These are phyloP conservation scores for Pterocles gutturalis DNA, from an alignment of 2,113 vertebrate genomes.

Conservation along the genomic window DNA sequence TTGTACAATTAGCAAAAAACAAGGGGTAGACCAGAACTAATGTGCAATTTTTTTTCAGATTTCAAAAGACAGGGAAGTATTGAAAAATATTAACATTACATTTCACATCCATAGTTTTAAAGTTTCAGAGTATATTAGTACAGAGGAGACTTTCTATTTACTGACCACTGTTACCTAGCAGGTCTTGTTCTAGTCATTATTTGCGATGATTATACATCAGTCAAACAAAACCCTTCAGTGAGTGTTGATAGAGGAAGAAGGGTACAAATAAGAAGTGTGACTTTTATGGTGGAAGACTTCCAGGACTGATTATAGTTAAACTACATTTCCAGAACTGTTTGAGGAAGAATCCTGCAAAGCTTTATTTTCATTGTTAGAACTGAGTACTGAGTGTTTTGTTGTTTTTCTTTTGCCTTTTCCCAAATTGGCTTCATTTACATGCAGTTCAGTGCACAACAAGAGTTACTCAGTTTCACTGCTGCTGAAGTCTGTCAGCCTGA, in stretches of 20 bases:
- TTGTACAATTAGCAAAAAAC: not conserved
- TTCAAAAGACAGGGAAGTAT: not conserved
- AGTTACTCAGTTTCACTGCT: not conserved
- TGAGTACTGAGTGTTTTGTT: not conserved
- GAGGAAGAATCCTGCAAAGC: not conserved
- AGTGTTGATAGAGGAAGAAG: not conserved
- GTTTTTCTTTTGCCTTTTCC: not conserved
- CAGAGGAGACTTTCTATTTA: not conserved
- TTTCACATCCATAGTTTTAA: fast-evolving
- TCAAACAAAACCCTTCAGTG: not conserved
- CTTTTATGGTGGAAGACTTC: not conserved
- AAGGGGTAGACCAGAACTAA: not conserved
- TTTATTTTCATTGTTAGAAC: not conserved
- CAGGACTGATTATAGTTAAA: not conserved
- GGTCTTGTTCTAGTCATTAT: not conserved
- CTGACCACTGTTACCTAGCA: not conserved
- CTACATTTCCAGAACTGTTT: not conserved
- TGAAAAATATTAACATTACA: fast-evolving
- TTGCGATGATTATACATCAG: not conserved
- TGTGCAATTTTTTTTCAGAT: not conserved
- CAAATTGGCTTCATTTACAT: not conserved
- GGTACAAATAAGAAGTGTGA: not conserved
- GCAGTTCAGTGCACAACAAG: not conserved
- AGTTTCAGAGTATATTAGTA: no score
- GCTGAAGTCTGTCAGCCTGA: not conserved